Evolutionary conservation across 2,113 vertebrate genomes (phyloP).

Genomic region (Ictalurus furcatus): DNA sequence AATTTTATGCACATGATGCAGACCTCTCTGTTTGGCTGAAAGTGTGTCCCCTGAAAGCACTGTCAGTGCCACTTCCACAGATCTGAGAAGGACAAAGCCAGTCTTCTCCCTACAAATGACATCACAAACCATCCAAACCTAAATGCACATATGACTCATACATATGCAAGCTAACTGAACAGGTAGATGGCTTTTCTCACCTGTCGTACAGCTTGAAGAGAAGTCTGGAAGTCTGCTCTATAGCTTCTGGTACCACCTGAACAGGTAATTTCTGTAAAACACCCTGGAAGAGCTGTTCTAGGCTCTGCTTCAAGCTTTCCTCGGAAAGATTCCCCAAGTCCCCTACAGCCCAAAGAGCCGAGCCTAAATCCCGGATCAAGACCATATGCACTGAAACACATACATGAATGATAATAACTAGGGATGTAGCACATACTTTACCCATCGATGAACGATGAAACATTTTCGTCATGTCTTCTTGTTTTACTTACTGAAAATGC

Average conservation of each 20-base stretch:
- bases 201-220: conserved; percentile 76
- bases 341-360: conserved; percentile 54
- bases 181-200: conserved; percentile 59
- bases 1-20: background rate
- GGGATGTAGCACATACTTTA: background rate
- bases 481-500: no score
- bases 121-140: background rate
- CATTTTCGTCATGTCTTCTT: background rate
- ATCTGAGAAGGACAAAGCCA: conserved; percentile 63
- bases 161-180: background rate
- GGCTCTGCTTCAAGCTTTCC: conserved; percentile 62
- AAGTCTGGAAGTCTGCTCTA: conserved; percentile 67
- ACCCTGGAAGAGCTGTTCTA: conserved; percentile 73
- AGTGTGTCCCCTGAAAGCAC: conserved; percentile 77
- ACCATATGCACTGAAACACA: conserved; percentile 72
- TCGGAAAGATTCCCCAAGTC: conserved; percentile 53
- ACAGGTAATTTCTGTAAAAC: conserved; percentile 62
- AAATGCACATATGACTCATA: background rate
- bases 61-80: conserved; percentile 70
- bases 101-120: conserved; percentile 61
- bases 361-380: conserved; percentile 64
- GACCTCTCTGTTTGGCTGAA: conserved; percentile 79
- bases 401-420: background rate
- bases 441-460: background rate
- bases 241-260: conserved; percentile 59